These are phyloP conservation scores for Polyergus mexicanus DNA, from an alignment of 1,140 invertebrate species.

Conservation along the genomic window DNA sequence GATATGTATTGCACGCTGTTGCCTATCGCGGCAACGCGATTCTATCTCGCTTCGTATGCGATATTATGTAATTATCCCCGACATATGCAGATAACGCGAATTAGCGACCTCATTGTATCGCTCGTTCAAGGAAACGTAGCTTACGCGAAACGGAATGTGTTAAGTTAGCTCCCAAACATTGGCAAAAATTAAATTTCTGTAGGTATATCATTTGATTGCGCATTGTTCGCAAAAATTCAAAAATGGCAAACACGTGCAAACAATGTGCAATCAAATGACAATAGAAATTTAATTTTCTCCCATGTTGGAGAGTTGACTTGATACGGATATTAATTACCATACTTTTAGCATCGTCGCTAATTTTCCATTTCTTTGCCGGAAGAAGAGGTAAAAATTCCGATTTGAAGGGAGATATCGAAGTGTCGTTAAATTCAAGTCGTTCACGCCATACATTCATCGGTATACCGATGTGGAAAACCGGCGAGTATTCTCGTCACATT, in stretches of 20 bases:
- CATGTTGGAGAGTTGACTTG: too few species aligned
- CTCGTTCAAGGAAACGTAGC: conserved; percentile 36
- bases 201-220: too few species aligned
- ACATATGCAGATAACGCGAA: conserved; percentile 56
- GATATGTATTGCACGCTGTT: conserved; percentile 66
- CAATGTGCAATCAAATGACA: too few species aligned
- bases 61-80: conserved; percentile 64
- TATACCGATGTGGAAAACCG: background rate
- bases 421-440: conserved; percentile 68
- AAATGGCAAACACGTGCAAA: too few species aligned
- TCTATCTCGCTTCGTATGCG: conserved; percentile 34
- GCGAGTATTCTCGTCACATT: conserved; percentile 70
- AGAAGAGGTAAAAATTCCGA: background rate
- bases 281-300: too few species aligned
- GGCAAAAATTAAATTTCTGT: too few species aligned
- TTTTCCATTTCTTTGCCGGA: background rate
- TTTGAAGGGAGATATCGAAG: conserved; percentile 3
- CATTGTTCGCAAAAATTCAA: too few species aligned
- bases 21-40: conserved; percentile 37
- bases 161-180: too few species aligned
- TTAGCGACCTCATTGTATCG: conserved; percentile 51
- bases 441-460: background rate
- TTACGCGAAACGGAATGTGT: background rate
- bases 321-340: background rate
- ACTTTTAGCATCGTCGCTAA: background rate